These are phyloP conservation scores for Euproctis similis DNA, from an alignment of 2,888 invertebrate genomes.

Conservation along the genomic window DNA sequence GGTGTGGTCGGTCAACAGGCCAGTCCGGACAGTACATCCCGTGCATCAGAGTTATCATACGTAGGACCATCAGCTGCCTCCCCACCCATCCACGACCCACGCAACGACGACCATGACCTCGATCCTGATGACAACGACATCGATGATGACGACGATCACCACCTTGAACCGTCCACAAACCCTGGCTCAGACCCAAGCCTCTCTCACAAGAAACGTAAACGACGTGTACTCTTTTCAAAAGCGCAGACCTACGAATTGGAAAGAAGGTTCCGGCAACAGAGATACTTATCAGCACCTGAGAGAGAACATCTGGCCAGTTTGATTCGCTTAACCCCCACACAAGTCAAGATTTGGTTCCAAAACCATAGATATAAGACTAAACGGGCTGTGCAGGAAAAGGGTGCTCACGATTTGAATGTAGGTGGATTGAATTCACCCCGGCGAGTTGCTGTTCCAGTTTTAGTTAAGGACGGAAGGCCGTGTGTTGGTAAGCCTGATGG, in stretches of 20 bases:
- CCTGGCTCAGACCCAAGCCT: constrained; percentile 59
- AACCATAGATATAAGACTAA: constrained; percentile 99
- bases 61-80: constrained; percentile 57
- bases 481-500: constrained; percentile 81
- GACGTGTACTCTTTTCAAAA: constrained; percentile 97
- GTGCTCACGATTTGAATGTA: constrained; percentile 80
- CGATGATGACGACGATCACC: constrained; percentile 78
- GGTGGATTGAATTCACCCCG: constrained; percentile 88
- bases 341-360: constrained; percentile 99
- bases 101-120: constrained; percentile 46
- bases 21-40: constrained; percentile 91
- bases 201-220: constrained; percentile 91
- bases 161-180: constrained; percentile 55
- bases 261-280: constrained; percentile 94
- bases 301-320: constrained; percentile 96
- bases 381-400: constrained; percentile 96
- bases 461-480: constrained; percentile 95
- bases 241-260: constrained; percentile 98
- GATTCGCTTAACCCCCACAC: constrained; percentile 96
- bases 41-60: constrained; percentile 85
- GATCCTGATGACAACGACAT: constrained; percentile 72
- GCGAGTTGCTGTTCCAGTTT: constrained; percentile 94
- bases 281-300: constrained; percentile 98
- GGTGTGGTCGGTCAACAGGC: constrained; percentile 80
- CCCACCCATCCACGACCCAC: constrained; percentile 48